Base-by-base conservation (phyloP, 2,113 vertebrate genomes). In the Pseudorasbora parva region DNA sequence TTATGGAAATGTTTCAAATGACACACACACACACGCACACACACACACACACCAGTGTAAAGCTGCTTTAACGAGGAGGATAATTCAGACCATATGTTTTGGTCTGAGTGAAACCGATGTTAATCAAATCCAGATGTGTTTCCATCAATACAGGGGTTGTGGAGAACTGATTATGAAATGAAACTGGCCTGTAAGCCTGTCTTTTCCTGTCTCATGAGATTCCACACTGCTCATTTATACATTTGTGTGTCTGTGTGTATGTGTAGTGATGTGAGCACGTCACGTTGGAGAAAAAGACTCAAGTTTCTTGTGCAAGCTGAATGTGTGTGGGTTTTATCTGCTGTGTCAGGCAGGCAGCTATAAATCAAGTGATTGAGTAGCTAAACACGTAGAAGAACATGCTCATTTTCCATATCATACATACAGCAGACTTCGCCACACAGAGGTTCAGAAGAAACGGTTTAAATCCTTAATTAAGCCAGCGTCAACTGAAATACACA, bases 51-150 rank as follows among this genome's bases (percentile, higher is more conserved):
- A n/a, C 25, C 47, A 47, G 19, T 71, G 79, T 60, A 83, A 64
- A 81, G 81, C 60, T 21, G 4, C 77, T 77, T 81, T 81, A 87
- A 87, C 82, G 41, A 85, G 64, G 73, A 73, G 66, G 43, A 47
- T 81, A 83, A 85, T 81, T 83, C 81, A 81, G 77, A 76, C 57
- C 82, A 30, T 69, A 78, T 83, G 81, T 87, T 85, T 59, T 66
- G 81, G 82, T 83, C 68, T 21, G 30, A 68, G 77, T 74, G 80
- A 87, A 84, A 85, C 79, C 59, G 17, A 17, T 85, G 77, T 85
- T 83, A 83, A 87, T 85, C 23, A 56, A 17, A 21, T 85, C 84
- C 84, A 85, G 84, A 85, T 85, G 84, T 66, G 69, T 17, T 51
- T 73, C 37, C 76, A 41, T 72, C 75, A 79, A 43, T 37, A 59